Percentiles rank a stretch among this genome's conserved stretches.
These are phyloP conservation scores for Hirtodrosophila cameraria DNA, from an alignment of 2,888 invertebrate genomes.

Conservation along the genomic window DNA sequence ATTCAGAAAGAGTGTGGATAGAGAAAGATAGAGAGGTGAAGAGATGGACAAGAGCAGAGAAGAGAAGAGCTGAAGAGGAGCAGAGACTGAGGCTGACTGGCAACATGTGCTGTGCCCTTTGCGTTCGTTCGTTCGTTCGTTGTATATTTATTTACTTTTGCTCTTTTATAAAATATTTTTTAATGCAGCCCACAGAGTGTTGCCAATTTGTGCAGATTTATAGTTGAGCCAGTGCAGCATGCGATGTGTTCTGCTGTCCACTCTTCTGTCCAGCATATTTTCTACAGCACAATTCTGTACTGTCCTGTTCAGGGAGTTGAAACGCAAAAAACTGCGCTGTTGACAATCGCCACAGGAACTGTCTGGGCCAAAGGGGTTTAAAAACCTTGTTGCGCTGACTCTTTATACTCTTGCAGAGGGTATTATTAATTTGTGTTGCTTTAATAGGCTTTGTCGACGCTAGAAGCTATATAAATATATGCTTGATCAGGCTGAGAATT, in stretches of 20 bases:
- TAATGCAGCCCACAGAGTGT: constrained; percentile 78
- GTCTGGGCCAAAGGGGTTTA: constrained; percentile 40
- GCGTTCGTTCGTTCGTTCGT: constrained; percentile 46
- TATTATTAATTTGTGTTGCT: constrained; percentile 7
- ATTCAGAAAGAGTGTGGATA: constrained; percentile 18
- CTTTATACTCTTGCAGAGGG: too few species aligned
- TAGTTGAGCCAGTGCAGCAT: constrained; percentile 61
- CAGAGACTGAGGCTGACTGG: constrained; percentile 47
- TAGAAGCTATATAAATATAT: too few species aligned
- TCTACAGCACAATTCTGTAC: too few species aligned
- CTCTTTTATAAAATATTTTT: constrained; percentile 78
- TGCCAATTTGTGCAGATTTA: constrained; percentile 81
- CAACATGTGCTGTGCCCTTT: constrained; percentile 64
- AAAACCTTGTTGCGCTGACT: constrained; percentile 35
- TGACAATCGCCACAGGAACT: constrained; percentile 79
- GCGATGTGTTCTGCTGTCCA: constrained; percentile 5
- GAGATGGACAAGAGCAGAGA: too few species aligned
- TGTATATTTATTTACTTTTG: constrained; percentile 78
- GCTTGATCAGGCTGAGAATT: too few species aligned
- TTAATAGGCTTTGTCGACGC: too few species aligned
- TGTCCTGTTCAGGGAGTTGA: constrained; percentile 3
- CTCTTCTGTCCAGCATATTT: not conserved
- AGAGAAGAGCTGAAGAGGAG: too few species aligned
- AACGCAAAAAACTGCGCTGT: constrained; percentile 60
- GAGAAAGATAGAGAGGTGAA: constrained; percentile 1